Evolutionary conservation across 2,888 invertebrate genomes (phyloP).

Genomic region (Syrista parreyssii): DNA sequence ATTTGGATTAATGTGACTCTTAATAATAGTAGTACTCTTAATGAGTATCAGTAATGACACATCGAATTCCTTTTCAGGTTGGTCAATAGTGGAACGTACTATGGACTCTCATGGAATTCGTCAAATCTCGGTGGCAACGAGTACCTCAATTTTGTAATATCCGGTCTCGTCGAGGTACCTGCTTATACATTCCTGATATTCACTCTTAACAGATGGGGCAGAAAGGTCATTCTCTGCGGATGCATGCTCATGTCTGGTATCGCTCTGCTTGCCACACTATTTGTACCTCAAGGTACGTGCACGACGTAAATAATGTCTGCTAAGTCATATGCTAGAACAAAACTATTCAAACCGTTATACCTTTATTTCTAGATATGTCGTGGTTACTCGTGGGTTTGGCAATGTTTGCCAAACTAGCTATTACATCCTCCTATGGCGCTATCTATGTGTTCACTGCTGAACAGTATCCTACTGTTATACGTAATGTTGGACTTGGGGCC

Average conservation of each 20-base stretch:
- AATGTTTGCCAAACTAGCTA: conserved; percentile 79
- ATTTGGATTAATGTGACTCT: neutral
- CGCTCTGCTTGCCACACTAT: conserved; percentile 70
- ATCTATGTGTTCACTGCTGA: conserved; percentile 80
- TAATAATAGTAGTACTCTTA: too few relatives aligned
- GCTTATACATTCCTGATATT: conserved; percentile 76
- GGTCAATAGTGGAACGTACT: conserved; percentile 82
- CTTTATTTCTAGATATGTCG: conserved; percentile 64
- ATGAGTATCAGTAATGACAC: conserved; percentile 69
- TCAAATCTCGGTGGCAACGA: conserved; percentile 78
- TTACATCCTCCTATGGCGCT: conserved; percentile 80
- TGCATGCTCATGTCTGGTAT: conserved; percentile 76
- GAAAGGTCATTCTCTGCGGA: conserved; percentile 76
- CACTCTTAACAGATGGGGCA: conserved; percentile 77
- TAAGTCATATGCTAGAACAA: neutral
- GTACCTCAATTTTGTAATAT: conserved; percentile 79
- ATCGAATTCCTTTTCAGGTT: conserved; percentile 67
- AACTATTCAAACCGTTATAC: neutral
- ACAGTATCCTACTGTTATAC: conserved; percentile 80
- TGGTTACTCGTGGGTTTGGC: conserved; percentile 73
- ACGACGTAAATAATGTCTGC: neutral
- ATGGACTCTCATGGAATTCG: conserved; percentile 82
- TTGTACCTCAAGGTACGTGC: conserved; percentile 70
- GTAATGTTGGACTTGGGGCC: conserved; percentile 74
- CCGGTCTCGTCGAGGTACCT: conserved; percentile 82